Base-by-base conservation (phyloP, 2,888 invertebrate species). In the Eristalinus sepulchralis region DNA sequence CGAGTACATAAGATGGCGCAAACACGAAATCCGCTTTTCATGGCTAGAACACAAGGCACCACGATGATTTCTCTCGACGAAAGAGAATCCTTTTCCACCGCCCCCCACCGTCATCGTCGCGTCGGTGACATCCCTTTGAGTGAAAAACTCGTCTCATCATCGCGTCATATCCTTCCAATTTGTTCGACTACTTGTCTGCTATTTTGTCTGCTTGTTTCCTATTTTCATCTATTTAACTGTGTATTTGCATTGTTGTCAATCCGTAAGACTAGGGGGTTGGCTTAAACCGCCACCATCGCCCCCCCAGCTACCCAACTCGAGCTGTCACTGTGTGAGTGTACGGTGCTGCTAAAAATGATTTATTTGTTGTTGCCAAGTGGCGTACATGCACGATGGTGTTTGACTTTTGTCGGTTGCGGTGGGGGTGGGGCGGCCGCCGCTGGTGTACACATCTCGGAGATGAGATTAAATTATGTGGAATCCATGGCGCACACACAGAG, bases 111-210 rank as follows among this genome's bases (percentile, higher is more conserved):
- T 22, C 24, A 31, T 27, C 27, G 9, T 31, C 60, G 60, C n/a
- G 22, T 53, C 22, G 62, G 63, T 60, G 66, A 76, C 76, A 76
- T 71, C 24, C 72, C 64, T 71, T 76, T 80, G 70, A 71, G 72
- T 72, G 72, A 68, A 72, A 81, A 76, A 71, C 76, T 72, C 76
- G 77, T 82, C 77, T 85, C 72, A 78, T 82, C 73, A 82, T 78
- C 34, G 77, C 82, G 72, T 82, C 85, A 85, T 82, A 86, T 79
- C 83, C 86, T 79, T 83, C 78, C 83, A 83, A 86, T 86, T 86
- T 86, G 86, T 79, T 83, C 83, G 73, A 86, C 86, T 83, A 70
- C 66, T 78, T 78, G 77, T 78, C 75, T 77, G 73, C 70, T 82
- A 72, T 75, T 85, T 78, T 85, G 77, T 64, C 72, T 27, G 57